Conservation (phyloP, 1,140 invertebrate species). For the Calosoma granatense region DNA sequence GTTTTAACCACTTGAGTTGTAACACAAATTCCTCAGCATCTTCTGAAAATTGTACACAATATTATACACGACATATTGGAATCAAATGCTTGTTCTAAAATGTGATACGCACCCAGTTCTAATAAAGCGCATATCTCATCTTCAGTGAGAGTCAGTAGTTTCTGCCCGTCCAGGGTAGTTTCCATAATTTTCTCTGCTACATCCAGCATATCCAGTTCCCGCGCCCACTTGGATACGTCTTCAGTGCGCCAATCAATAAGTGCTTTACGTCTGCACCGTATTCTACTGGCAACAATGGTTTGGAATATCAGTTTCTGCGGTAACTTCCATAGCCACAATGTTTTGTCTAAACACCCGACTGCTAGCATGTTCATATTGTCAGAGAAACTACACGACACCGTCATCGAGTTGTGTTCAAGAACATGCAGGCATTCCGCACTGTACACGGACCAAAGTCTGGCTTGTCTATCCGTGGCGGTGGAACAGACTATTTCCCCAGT, state of each 20-base stretch:
- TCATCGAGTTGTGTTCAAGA: constrained; percentile 44
- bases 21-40: constrained; percentile 20
- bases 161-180: constrained; percentile 46
- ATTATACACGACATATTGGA: no score
- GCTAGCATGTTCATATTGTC: constrained; percentile 39
- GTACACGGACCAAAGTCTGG: constrained; percentile 37
- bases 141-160: constrained; percentile 44
- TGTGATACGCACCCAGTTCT: constrained; percentile 44
- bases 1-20: constrained; percentile 44
- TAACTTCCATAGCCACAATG: constrained; percentile 44
- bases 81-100: no score
- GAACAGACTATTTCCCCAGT: constrained; percentile 34
- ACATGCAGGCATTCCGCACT: constrained; percentile 45
- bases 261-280: constrained; percentile 25
- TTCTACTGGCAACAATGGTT: constrained; percentile 28
- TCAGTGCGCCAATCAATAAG: constrained; percentile 44
- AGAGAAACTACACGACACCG: constrained; percentile 46
- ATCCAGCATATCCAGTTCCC: constrained; percentile 42
- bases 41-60: constrained; percentile 19
- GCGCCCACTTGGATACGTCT: constrained; percentile 52
- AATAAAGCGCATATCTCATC: constrained; percentile 41
- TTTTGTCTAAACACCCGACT: constrained; percentile 45
- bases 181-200: constrained; percentile 39
- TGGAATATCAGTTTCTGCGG: constrained; percentile 40
- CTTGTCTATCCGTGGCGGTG: constrained; percentile 34